phyloP scores from a whole-genome alignment of 2,113 vertebrate species.

The Periophthalmus modestus region DNA sequence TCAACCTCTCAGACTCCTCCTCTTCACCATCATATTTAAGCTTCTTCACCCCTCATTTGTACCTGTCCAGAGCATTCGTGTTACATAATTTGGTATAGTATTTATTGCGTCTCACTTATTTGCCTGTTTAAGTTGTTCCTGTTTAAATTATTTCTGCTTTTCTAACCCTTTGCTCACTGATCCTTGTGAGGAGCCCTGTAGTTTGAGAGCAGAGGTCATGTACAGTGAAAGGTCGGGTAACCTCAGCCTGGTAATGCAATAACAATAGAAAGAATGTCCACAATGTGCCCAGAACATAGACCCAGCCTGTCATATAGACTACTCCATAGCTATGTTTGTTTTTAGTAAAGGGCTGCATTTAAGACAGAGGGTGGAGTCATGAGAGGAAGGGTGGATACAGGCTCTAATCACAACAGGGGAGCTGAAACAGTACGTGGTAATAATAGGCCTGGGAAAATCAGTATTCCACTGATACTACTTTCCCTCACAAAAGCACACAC shows the following conservation, averaged over 20 bases:
- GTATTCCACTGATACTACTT: too few relatives aligned
- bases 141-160: not conserved
- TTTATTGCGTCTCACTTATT: not conserved
- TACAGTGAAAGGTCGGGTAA: conserved; percentile 61
- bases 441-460: not conserved
- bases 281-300: conserved; percentile 56
- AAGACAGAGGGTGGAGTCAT: conserved; percentile 19
- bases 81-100: not conserved
- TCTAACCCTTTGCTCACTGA: not conserved
- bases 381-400: conserved; percentile 18
- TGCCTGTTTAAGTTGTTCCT: not conserved
- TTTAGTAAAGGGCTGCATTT: conserved; percentile 23
- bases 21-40: not conserved
- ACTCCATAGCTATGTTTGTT: conserved; percentile 23
- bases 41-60: not conserved
- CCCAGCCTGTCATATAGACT: conserved; percentile 39
- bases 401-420: conserved; percentile 4
- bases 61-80: not conserved
- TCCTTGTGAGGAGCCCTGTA: conserved; percentile 32
- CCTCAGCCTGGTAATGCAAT: conserved; percentile 63
- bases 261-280: conserved; percentile 75
- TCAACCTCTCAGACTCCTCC: not conserved
- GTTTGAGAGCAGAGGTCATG: conserved; percentile 60
- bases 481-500: too few relatives aligned
- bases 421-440: not conserved